A percentile compares a stretch with the other conserved stretches of the same genome.
phyloP scores from a whole-genome alignment of 2,888 invertebrate genomes.

The Netelia melanura region DNA sequence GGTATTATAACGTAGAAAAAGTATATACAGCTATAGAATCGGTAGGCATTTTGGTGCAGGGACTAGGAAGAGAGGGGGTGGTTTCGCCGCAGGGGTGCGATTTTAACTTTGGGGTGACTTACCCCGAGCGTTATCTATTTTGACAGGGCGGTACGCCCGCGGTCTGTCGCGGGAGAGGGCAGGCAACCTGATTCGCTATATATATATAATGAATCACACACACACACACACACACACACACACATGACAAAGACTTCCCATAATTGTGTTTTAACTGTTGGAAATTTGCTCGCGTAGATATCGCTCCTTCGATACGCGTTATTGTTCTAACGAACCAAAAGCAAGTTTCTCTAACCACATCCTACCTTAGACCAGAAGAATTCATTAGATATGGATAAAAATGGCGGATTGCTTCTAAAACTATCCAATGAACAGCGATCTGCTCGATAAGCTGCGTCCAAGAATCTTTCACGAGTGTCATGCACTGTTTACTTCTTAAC shows the following conservation, averaged over 20 bases:
- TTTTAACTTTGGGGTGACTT: conserved; percentile 84
- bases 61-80: conserved; percentile 39
- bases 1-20: conserved; percentile 20
- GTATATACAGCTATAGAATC: conserved; percentile 37
- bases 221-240: conserved; percentile 32
- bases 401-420: too few species aligned
- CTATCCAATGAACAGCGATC: neutral
- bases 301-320: conserved; percentile 28
- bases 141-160: conserved; percentile 83
- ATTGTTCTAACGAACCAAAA: conserved; percentile 18
- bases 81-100: conserved; percentile 76
- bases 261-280: conserved; percentile 82
- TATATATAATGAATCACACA: neutral
- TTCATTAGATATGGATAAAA: neutral
- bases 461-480: conserved; percentile 40
- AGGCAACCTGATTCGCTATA: neutral
- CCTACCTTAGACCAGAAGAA: neutral
- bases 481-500: conserved; percentile 46
- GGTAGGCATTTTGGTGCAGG: conserved; percentile 62
- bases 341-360: neutral
- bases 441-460: neutral
- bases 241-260: conserved; percentile 71
- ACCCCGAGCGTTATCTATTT: conserved; percentile 84
- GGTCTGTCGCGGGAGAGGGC: conserved; percentile 78
- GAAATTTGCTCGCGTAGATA: conserved; percentile 49